Conservation (phyloP, 2,113 vertebrate genomes). For the Pluvianellus socialis region DNA sequence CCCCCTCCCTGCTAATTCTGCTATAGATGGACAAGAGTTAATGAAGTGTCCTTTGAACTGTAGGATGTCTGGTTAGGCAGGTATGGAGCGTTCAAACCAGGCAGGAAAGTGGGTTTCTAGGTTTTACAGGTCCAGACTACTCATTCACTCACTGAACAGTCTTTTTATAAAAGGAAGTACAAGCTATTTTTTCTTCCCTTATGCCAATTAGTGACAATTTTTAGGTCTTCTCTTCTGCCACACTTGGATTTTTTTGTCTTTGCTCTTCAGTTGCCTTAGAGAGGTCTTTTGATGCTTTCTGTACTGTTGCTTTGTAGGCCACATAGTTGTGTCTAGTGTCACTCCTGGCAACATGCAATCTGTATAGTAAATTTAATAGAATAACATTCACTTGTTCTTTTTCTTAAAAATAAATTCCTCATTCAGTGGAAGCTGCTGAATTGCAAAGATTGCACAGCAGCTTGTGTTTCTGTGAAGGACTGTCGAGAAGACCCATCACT, state of each 20-base stretch:
- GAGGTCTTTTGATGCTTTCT: slow-evolving; percentile 1
- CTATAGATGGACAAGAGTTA: neutral
- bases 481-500: neutral
- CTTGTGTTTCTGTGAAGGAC: neutral
- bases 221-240: neutral
- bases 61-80: neutral
- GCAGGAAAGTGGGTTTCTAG: slow-evolving; percentile 13
- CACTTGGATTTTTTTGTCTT: neutral
- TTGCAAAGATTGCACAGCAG: neutral
- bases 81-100: neutral
- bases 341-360: neutral
- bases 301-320: neutral
- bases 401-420: neutral
- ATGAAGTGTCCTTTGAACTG: neutral
- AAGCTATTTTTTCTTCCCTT: neutral
- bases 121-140: neutral
- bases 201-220: slow-evolving; percentile 1
- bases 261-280: slow-evolving; percentile 10
- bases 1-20: neutral
- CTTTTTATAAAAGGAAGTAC: neutral
- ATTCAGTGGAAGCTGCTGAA: neutral
- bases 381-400: neutral
- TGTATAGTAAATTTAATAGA: neutral
- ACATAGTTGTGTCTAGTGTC: neutral
- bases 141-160: neutral